Evolutionary conservation across 2,888 invertebrate genomes (phyloP).

Genomic region (Pecten maximus): DNA sequence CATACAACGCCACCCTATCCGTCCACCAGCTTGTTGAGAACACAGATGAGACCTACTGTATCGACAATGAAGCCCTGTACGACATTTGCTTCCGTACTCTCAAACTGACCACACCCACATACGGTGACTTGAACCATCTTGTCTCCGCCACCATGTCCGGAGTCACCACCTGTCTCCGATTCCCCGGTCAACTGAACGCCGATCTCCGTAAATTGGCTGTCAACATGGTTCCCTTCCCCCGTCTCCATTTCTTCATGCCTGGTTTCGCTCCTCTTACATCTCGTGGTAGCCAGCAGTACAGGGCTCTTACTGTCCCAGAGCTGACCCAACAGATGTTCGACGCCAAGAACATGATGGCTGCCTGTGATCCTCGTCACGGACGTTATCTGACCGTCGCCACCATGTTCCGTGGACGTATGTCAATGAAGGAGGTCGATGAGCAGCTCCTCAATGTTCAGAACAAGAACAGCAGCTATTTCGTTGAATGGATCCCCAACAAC

Average conservation of each 20-base stretch:
- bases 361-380: conserved; percentile 76
- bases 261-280: conserved; percentile 89
- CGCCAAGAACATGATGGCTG: conserved; percentile 90
- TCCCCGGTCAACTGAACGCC: conserved; percentile 86
- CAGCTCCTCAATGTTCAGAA: conserved; percentile 92
- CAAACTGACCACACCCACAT: conserved; percentile 91
- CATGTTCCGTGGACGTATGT: conserved; percentile 81
- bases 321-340: conserved; percentile 89
- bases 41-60: conserved; percentile 94
- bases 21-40: conserved; percentile 88
- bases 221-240: conserved; percentile 94
- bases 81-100: conserved; percentile 94
- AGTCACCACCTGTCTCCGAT: conserved; percentile 92
- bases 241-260: conserved; percentile 93
- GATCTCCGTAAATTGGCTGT: conserved; percentile 74
- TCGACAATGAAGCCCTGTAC: conserved; percentile 94
- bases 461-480: conserved; percentile 78
- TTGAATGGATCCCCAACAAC: conserved; percentile 80
- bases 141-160: conserved; percentile 85
- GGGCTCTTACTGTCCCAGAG: conserved; percentile 71
- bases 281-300: conserved; percentile 87
- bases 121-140: conserved; percentile 93
- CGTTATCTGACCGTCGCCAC: conserved; percentile 80
- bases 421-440: conserved; percentile 85
- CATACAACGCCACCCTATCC: conserved; percentile 93